Conservation (phyloP, 1,140 invertebrate genomes). For the Megathymus violae region DNA sequence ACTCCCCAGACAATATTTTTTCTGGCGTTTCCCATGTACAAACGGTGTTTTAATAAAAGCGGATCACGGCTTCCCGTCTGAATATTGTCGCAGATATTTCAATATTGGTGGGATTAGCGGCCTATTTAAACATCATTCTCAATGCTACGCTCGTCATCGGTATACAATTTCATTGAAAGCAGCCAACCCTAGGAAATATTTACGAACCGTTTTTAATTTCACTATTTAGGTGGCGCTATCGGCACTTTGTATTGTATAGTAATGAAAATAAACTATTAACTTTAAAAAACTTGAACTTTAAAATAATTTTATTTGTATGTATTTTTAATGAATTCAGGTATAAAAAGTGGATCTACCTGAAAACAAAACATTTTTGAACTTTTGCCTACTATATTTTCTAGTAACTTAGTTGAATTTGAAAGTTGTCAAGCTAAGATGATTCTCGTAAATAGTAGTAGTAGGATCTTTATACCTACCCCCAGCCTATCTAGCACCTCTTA, state of each 20-base stretch:
- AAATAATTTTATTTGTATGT: no score
- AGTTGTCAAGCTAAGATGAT: no score
- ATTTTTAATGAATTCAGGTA: no score
- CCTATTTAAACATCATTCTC: conserved; percentile 78
- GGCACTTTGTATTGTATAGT: not conserved
- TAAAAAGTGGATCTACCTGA: no score
- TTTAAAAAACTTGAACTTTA: not conserved
- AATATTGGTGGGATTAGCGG: conserved; percentile 81
- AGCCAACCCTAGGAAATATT: conserved; percentile 69
- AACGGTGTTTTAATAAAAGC: conserved; percentile 79
- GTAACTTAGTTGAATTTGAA: no score
- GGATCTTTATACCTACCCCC: no score
- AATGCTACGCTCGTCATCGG: conserved; percentile 67
- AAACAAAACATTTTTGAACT: no score
- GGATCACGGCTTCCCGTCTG: conserved; percentile 70
- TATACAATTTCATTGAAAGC: conserved; percentile 75
- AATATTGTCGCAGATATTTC: conserved; percentile 80
- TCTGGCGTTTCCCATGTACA: conserved; percentile 58
- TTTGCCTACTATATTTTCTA: no score
- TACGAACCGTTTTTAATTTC: conserved; percentile 75
- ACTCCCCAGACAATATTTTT: conserved; percentile 57
- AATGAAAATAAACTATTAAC: no score
- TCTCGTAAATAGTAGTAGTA: no score
- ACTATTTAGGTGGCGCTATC: conserved; percentile 35
- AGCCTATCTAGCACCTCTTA: no score